These are phyloP conservation scores for Yponomeuta cagnagella DNA, from an alignment of 2,888 invertebrate genomes.

Conservation along the genomic window DNA sequence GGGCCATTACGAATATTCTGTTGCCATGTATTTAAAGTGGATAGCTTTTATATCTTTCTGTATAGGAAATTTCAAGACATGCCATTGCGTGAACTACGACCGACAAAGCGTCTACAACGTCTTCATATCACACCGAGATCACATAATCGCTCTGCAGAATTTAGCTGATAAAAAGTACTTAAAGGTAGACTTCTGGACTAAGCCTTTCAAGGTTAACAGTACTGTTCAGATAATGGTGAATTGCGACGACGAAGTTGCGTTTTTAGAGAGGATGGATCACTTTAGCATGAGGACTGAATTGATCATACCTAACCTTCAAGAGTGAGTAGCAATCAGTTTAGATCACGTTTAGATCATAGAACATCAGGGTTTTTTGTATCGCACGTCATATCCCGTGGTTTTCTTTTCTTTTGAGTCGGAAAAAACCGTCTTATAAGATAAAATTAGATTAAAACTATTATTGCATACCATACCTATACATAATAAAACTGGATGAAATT, in stretches of 20 bases:
- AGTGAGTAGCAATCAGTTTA: conserved; percentile 29
- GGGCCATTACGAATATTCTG: not conserved
- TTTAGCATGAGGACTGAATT: conserved; percentile 32
- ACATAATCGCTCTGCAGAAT: conserved; percentile 48
- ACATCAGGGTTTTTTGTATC: too few species aligned
- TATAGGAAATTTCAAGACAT: conserved; percentile 30
- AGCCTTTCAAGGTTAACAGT: conserved; percentile 39
- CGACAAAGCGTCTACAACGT: conserved; percentile 38
- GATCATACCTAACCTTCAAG: conserved; percentile 37
- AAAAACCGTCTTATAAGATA: too few species aligned
- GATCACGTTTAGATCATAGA: not conserved
- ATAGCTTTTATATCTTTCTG: conserved; percentile 34
- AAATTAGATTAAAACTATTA: too few species aligned
- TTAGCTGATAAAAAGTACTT: conserved; percentile 40
- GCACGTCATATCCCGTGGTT: too few species aligned
- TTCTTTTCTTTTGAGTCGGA: too few species aligned
- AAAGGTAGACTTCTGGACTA: conserved; percentile 47
- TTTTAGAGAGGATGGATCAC: conserved; percentile 42
- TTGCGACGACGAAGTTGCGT: conserved; percentile 33
- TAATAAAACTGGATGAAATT: too few species aligned
- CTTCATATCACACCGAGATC: conserved; percentile 33
- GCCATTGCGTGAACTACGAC: conserved; percentile 36
- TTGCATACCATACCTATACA: too few species aligned
- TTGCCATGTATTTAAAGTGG: conserved; percentile 36
- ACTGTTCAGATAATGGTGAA: conserved; percentile 45